A percentile compares a stretch with the other conserved stretches of the same genome.
phyloP scores from a whole-genome alignment of 2,888 invertebrate species.

The Zygothrica quintamaculata region DNA sequence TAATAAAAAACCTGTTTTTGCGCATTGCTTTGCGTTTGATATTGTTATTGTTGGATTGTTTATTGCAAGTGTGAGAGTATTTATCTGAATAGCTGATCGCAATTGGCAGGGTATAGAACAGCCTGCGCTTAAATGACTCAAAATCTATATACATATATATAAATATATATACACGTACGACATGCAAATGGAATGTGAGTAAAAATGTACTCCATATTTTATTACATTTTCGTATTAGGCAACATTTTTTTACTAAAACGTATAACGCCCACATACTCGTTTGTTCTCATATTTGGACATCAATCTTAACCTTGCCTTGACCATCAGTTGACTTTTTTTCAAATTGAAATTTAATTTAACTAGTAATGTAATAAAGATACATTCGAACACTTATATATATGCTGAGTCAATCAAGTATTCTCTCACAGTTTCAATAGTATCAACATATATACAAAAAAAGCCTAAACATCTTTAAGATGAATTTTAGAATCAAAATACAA shows the following conservation, averaged over 20 bases:
- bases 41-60: not conserved
- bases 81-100: constrained; percentile 42
- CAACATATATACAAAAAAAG: no score
- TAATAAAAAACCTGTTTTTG: constrained; percentile 52
- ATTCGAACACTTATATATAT: no score
- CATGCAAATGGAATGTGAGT: constrained; percentile 44
- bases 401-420: no score
- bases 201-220: constrained; percentile 3
- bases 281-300: constrained; percentile 33
- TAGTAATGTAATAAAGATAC: no score
- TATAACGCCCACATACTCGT: constrained; percentile 2
- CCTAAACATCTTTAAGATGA: not conserved
- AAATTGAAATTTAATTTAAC: not conserved
- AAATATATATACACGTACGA: constrained; percentile 25
- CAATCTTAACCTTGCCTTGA: constrained; percentile 46
- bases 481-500: constrained; percentile 11
- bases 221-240: not conserved
- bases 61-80: constrained; percentile 19
- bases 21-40: not conserved
- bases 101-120: constrained; percentile 38
- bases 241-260: not conserved
- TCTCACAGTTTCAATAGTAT: no score
- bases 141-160: constrained; percentile 2
- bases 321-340: constrained; percentile 38
- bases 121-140: constrained; percentile 48